A percentile compares a stretch with the other conserved stretches of the same genome.
Evolutionary conservation across 2,888 invertebrate species (phyloP).

Genomic region (Gibbula magus): DNA sequence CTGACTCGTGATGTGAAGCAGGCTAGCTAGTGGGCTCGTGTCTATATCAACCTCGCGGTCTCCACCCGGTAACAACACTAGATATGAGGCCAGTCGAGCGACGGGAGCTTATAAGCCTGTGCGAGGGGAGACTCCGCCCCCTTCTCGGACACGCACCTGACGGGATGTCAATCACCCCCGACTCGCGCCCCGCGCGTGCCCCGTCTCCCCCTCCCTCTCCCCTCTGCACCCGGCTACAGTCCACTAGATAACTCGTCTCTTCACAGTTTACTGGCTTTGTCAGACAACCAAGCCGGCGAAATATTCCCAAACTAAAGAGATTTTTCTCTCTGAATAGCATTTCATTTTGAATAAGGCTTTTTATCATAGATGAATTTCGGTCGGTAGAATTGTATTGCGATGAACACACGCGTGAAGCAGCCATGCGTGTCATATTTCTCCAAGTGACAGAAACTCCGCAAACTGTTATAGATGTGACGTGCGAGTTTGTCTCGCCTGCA

Average conservation of each 20-base stretch:
- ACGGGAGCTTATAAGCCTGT: neutral
- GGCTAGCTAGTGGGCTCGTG: neutral
- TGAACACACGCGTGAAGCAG: no score
- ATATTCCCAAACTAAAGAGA: neutral
- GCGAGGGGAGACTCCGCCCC: conserved; percentile 17
- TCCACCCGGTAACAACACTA: neutral
- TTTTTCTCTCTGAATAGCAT: no score
- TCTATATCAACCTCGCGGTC: neutral
- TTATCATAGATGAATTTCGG: no score
- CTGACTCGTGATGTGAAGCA: conserved; percentile 12
- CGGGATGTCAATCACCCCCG: conserved; percentile 33
- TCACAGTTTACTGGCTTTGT: neutral
- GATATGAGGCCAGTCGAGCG: neutral
- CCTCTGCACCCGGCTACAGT: neutral
- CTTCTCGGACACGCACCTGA: conserved; percentile 24
- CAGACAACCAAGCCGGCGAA: neutral
- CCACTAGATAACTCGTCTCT: neutral
- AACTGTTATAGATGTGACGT: no score
- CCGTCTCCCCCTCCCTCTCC: neutral
- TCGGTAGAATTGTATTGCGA: no score
- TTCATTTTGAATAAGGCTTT: no score
- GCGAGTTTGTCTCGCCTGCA: no score
- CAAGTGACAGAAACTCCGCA: no score
- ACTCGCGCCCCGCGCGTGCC: conserved; percentile 38
- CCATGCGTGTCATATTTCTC: no score